A percentile compares a stretch with the other conserved stretches of the same genome.
Evolutionary conservation across 2,797 vertebrate species (phyloP).

Genomic region (Lepus townsendii): DNA sequence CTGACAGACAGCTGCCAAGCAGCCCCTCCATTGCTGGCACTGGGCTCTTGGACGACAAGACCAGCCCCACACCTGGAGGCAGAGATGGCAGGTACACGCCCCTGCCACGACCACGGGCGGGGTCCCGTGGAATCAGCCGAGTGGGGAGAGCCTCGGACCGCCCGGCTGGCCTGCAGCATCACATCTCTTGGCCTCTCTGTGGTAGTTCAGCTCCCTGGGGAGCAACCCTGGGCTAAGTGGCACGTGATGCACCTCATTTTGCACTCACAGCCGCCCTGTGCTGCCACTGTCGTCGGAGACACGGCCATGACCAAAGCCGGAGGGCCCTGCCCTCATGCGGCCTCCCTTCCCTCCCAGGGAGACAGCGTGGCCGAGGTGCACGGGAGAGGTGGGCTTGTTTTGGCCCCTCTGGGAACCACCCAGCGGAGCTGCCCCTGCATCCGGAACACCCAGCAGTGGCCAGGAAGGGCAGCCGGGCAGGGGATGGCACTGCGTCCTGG

Average conservation of each 20-base stretch:
- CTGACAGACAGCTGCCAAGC: background rate
- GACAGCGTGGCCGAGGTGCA: accelerated
- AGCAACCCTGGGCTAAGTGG: background rate
- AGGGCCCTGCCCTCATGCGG: background rate
- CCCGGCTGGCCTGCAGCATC: too few relatives aligned
- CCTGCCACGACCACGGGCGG: background rate
- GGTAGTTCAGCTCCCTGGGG: background rate
- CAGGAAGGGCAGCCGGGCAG: too few relatives aligned
- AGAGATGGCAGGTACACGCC: background rate
- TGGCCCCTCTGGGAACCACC: background rate
- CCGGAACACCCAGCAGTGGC: background rate
- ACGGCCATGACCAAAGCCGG: background rate
- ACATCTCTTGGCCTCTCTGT: background rate
- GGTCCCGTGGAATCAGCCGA: too few relatives aligned
- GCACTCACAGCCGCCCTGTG: background rate
- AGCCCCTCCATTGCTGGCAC: background rate
- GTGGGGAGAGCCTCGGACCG: too few relatives aligned
- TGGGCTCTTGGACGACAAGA: background rate
- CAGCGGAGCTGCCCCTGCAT: background rate
- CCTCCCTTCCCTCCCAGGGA: background rate
- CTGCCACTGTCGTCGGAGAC: background rate
- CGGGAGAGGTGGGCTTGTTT: too few relatives aligned
- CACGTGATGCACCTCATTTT: background rate
- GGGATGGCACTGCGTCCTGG: background rate
- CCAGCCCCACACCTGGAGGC: background rate